phyloP scores from a whole-genome alignment of 2,113 vertebrate species.

The Oncorhynchus keta region DNA sequence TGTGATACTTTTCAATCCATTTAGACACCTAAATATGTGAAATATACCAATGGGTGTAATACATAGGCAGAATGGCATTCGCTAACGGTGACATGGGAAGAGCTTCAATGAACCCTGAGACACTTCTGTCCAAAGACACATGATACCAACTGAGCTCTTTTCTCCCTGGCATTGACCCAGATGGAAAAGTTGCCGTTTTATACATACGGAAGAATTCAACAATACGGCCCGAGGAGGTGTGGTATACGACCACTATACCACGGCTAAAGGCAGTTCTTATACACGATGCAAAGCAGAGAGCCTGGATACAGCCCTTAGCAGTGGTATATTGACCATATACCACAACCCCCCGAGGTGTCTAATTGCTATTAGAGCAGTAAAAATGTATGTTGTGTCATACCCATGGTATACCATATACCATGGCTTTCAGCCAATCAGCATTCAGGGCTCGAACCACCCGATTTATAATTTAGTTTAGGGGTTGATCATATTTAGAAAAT shows the following conservation, averaged over 20 bases:
- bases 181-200: background rate
- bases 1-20: constrained; percentile 28
- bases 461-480: background rate
- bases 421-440: no score
- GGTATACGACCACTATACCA: no score
- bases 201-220: background rate
- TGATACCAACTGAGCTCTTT: background rate
- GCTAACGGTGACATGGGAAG: constrained; percentile 35
- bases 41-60: background rate
- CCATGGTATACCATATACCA: no score
- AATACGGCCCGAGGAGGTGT: background rate
- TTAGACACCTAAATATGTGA: constrained; percentile 38
- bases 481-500: constrained; percentile 10
- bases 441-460: no score
- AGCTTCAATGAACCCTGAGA: constrained; percentile 77
- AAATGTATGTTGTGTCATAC: no score
- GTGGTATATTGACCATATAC: no score
- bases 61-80: background rate
- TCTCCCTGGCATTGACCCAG: background rate
- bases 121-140: background rate
- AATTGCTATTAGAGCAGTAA: no score
- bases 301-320: no score
- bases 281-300: no score
- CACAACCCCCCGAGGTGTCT: no score
- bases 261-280: no score